Conservation (phyloP, 37 sponge, comb jelly and placozoan genomes). For the Bolinopsis microptera region DNA sequence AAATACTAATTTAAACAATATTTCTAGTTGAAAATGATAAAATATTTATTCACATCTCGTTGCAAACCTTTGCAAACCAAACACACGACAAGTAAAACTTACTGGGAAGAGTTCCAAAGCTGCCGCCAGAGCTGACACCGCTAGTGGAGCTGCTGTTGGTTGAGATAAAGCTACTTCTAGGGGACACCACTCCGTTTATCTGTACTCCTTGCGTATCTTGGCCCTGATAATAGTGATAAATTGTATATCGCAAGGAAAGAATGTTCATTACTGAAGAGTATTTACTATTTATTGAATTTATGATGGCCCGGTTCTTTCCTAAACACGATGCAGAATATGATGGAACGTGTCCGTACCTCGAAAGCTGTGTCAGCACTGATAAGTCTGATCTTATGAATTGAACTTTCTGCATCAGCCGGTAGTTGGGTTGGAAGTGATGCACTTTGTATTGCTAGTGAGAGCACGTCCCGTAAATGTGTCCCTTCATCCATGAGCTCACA, state of each 20-base stretch:
- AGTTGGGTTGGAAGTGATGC: slow-evolving; percentile 23
- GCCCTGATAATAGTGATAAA: too few species aligned
- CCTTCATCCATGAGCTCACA: slow-evolving; percentile 51
- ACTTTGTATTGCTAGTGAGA: background rate
- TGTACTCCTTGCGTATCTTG: background rate
- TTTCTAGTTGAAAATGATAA: too few species aligned
- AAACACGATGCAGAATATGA: too few species aligned
- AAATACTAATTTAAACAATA: too few species aligned
- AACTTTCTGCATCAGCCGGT: slow-evolving; percentile 25
- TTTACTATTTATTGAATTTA: too few species aligned
- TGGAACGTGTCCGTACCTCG: too few species aligned
- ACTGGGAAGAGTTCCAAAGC: background rate
- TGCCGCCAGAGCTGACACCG: slow-evolving; percentile 46
- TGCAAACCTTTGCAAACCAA: too few species aligned
- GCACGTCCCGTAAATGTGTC: background rate
- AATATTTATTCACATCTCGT: too few species aligned
- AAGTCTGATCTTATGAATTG: background rate
- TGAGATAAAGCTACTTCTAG: slow-evolving; percentile 19
- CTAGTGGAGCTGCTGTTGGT: slow-evolving; percentile 53
- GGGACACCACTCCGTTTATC: background rate
- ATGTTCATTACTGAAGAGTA: too few species aligned
- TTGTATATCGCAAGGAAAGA: too few species aligned
- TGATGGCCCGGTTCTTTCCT: too few species aligned
- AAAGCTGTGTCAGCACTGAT: slow-evolving; percentile 3
- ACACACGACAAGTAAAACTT: too few species aligned